Evolutionary conservation across 2,113 vertebrate genomes (phyloP), one percentile per base, ranked within the genome.

Genomic region (Coptodon bakossiorum): DNA sequence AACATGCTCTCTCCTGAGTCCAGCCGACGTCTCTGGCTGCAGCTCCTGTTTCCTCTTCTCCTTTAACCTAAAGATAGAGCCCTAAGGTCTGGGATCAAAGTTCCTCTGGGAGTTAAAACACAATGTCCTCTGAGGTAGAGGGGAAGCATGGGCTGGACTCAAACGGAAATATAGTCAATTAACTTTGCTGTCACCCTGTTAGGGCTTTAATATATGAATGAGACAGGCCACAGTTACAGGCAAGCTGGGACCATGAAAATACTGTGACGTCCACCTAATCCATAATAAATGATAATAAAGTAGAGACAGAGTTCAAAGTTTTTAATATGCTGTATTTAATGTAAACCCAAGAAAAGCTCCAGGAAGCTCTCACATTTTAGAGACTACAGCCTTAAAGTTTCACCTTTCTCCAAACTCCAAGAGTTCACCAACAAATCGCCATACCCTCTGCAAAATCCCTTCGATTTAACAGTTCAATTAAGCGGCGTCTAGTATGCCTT

Each of bases 101-200:
- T 86, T 92, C 94, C 92, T 85, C 85, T 84, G 93, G 91, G 94
- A 93, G 2, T 87, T 89, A 29, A 89, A 92, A 90, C 88, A 94
- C 93, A 95, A 94, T 94, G 93, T 93, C 68, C 52, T 90, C 27
- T 63, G 84, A 91, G 88, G 34, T 80, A 54, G 86, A 80, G 57
- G 73, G 87, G 80, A 88, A 89, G 81, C 48, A 40, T 17, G 80
- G 81, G 53, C 45, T 5, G 61, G 36, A 31, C 73, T 38, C 2
- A 85, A 83, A 53, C 61, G 86, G 76, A 88, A 81, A 61, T 48
- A 24, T 71, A 81, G 61, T 90, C 61, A 16, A 27, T 71, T 61
- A 80, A 31, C 13, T 45, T 16, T 43, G 82, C 38, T 38, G 43
- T 61, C 17, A n/a, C 31, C n/a, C 52, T 76, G 19, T 6, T 9